Evolutionary conservation across 2,113 vertebrate species (phyloP), one percentile per base, ranked within the genome.

Genomic region (Plecotus auritus): DNA sequence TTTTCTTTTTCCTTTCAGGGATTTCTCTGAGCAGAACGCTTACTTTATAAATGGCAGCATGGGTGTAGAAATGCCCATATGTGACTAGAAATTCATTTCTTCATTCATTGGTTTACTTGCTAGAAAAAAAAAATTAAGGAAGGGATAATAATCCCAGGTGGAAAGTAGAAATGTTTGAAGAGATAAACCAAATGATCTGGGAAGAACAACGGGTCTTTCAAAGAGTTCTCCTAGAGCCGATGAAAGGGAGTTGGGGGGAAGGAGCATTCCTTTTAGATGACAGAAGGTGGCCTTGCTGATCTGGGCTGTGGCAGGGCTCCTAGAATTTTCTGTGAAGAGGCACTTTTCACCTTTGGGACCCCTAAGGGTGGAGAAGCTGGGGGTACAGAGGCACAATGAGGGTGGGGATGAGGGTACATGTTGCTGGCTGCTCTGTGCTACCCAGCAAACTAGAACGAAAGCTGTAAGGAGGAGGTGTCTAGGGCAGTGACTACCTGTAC

Each of bases 111-210:
- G 12, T 74, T 93, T 93, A 67, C 47, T 73, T 77, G 17, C 28
- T 70, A n/a, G 72, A 28, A 67, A 77, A 80, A 70, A 67, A 72
- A 69, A 61, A 47, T 12, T 28, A 64, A 37, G 56, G 4, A 51
- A 88, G 49, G 20, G 51, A 81, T 45, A 69, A 26, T 92, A 72
- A 45, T 64, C 59, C 28, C 40, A 67, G 70, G 2, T 2, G 16
- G 32, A 69, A 91, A 74, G 72, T 45, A 73, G 72, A 94, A 84
- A 78, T 73, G 28, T 85, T 80, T 77, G 76, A 73, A 94, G 59
- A 93, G 76, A 61, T 84, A 80, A 90, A 70, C 30, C 47, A 85
- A 87, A 42, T 56, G 12, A 4, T 56, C n/a, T 35, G 35, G 73
- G 76, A 90, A 74, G 66, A 90, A 74, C 72, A 88, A 54, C 22